phyloP scores from a whole-genome alignment of 2,113 vertebrate species.

The Antechinus stuartii region DNA sequence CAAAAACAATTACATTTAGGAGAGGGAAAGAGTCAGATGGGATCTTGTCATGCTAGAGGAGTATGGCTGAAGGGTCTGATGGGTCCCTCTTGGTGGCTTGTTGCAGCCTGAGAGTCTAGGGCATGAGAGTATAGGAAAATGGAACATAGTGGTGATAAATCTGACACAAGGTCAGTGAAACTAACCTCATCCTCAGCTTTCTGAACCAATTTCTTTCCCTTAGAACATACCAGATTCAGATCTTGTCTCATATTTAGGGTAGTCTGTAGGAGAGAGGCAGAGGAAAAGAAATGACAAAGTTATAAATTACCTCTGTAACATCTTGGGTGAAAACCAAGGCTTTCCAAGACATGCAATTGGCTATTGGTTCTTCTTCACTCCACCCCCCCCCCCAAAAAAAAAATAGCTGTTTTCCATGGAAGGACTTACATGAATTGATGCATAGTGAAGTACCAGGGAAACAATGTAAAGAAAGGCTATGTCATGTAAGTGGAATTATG shows the following conservation, averaged over 20 bases:
- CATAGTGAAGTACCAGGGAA: not conserved
- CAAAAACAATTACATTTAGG: not conserved
- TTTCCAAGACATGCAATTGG: not conserved
- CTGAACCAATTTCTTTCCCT: not conserved
- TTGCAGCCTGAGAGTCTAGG: not conserved
- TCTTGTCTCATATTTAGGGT: not conserved
- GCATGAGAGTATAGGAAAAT: not conserved
- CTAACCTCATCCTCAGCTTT: not conserved
- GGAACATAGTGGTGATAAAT: not conserved
- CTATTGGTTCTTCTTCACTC: not conserved
- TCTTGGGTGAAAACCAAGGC: not conserved
- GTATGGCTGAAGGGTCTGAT: not conserved
- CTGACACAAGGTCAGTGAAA: not conserved
- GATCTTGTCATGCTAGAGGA: not conserved
- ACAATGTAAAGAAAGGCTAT: not conserved
- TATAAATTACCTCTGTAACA: not conserved
- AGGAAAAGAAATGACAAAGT: not conserved
- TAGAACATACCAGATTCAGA: not conserved
- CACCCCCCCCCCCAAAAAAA: too few species aligned
- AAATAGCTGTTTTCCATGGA: not conserved
- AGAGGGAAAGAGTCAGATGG: not conserved
- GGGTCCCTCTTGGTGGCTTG: not conserved
- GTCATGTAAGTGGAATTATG: not conserved
- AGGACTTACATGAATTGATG: not conserved
- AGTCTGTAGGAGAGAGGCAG: not conserved